Conservation (phyloP, 2,113 vertebrate genomes). For the Peromyscus maniculatus region DNA sequence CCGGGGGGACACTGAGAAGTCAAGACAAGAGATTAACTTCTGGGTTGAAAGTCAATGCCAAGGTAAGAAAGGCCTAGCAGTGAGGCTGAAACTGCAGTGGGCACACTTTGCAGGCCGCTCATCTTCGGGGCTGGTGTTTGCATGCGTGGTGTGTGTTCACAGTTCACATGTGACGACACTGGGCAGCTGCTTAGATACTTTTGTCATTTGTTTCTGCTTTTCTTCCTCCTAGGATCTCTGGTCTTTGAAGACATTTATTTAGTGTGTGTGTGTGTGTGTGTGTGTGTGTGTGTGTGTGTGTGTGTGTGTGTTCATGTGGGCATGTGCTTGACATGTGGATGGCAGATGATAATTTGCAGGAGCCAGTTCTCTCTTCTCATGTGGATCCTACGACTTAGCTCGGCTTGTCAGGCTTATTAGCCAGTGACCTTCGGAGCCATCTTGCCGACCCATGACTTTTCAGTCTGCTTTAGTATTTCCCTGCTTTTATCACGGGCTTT, state of each 20-base stretch:
- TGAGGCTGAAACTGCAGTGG: not conserved
- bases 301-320: not conserved
- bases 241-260: not conserved
- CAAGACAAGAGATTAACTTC: slow-evolving; percentile 87
- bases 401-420: too few species aligned
- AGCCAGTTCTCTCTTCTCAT: not conserved
- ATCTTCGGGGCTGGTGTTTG: not conserved
- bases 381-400: too few species aligned
- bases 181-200: not conserved
- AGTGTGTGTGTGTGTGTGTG: not conserved
- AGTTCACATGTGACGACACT: not conserved
- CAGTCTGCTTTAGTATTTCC: not conserved
- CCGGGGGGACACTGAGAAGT: slow-evolving; percentile 78
- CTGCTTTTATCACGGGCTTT: not conserved
- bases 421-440: not conserved
- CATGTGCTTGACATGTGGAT: too few species aligned
- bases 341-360: not conserved
- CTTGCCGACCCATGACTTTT: not conserved
- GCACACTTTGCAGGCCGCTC: not conserved
- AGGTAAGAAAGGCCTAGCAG: slow-evolving; percentile 80
- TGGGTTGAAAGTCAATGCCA: slow-evolving; percentile 88
- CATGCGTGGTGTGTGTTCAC: too few species aligned
- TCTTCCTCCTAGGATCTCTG: not conserved
- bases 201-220: not conserved
- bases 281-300: not conserved